These are phyloP conservation scores for Pemphigus obesinymphae DNA, from an alignment of 1,140 invertebrate genomes.

Conservation along the genomic window DNA sequence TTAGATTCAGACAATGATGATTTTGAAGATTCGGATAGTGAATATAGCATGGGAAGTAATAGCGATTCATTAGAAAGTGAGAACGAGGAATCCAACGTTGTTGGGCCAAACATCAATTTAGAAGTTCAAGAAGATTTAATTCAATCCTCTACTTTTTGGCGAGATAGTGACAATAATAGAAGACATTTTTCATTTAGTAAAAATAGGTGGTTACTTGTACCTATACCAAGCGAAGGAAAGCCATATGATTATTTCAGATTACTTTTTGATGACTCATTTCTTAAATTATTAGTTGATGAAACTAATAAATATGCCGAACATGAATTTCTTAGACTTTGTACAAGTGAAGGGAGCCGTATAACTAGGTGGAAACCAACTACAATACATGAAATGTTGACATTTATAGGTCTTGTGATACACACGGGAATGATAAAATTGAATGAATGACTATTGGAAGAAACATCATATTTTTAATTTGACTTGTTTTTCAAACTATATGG, in stretches of 20 bases:
- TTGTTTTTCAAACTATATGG: conserved; percentile 5
- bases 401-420: not conserved
- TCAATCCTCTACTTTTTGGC: not conserved
- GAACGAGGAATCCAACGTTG: not conserved
- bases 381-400: not conserved
- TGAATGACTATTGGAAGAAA: not conserved
- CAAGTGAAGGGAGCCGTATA: not conserved
- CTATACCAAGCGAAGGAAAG: conserved; percentile 8
- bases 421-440: not conserved
- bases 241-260: not conserved
- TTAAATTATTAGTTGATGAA: not conserved
- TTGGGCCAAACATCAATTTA: not conserved
- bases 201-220: not conserved
- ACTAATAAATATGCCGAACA: not conserved
- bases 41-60: too few species aligned
- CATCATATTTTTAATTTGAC: not conserved
- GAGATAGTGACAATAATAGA: conserved; percentile 1
- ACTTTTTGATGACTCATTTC: not conserved
- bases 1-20: too few species aligned
- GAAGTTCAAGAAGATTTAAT: not conserved
- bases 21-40: too few species aligned
- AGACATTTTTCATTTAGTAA: too few species aligned
- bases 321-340: not conserved
- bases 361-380: not conserved
- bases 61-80: not conserved